Percentiles rank a stretch among this genome's conserved stretches.
phyloP scores from a whole-genome alignment of 2,888 invertebrate genomes.

The Dichetophora obliterata region DNA sequence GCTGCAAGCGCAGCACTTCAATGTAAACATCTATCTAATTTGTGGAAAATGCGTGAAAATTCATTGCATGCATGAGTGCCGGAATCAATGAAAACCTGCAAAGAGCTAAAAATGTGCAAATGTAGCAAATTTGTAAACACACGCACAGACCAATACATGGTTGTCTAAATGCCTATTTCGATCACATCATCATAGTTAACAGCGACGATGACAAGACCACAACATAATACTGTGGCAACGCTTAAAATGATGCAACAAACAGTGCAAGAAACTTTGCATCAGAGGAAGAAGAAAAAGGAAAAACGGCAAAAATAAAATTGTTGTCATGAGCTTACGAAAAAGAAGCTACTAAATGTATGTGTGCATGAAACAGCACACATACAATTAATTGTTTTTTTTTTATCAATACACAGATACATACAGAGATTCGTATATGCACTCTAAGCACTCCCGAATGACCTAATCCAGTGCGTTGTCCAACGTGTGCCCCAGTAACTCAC shows the following conservation, averaged over 20 bases:
- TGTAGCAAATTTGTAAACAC: not conserved
- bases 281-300: not conserved
- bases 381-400: too few species aligned
- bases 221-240: constrained; percentile 44
- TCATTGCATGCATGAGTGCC: constrained; percentile 15
- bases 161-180: not conserved
- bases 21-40: constrained; percentile 24
- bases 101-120: not conserved
- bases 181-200: constrained; percentile 2
- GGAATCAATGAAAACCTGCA: constrained; percentile 5
- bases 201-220: constrained; percentile 40
- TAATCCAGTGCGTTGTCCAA: constrained; percentile 30
- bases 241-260: constrained; percentile 36
- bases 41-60: constrained; percentile 21
- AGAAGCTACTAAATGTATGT: not conserved
- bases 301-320: not conserved
- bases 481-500: constrained; percentile 26
- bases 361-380: not conserved
- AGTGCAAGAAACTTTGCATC: constrained; percentile 11
- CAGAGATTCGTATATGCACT: not conserved
- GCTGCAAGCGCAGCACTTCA: not conserved
- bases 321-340: not conserved
- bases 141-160: too few species aligned
- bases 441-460: constrained; percentile 36
- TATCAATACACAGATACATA: not conserved